Percentiles rank a stretch among this genome's conserved stretches.
These are phyloP conservation scores for Dasyornis broadbenti DNA, from an alignment of 2,113 vertebrate species.

Conservation along the genomic window DNA sequence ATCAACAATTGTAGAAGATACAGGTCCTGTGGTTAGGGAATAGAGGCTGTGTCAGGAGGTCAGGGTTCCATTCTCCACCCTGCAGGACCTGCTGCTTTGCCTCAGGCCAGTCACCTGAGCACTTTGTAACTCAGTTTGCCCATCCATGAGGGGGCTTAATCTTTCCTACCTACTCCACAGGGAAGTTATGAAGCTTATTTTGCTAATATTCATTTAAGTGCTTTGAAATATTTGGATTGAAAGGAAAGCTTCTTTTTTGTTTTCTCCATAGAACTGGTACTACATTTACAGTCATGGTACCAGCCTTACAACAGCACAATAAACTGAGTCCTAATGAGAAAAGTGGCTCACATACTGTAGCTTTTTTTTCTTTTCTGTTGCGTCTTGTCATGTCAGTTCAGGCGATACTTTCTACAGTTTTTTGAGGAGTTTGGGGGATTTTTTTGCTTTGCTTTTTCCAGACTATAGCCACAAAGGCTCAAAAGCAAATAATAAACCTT, in stretches of 20 bases:
- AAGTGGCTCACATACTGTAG: not conserved
- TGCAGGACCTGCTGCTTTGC: not conserved
- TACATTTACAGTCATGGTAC: not conserved
- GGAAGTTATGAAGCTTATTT: not conserved
- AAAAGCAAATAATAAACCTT: not conserved
- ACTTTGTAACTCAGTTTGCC: not conserved
- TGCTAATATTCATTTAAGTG: not conserved
- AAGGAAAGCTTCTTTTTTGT: not conserved
- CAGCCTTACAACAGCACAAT: not conserved
- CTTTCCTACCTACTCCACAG: not conserved
- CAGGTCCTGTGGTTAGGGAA: not conserved
- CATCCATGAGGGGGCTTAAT: not conserved
- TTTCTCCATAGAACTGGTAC: not conserved
- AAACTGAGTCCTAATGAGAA: not conserved
- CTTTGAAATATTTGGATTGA: not conserved
- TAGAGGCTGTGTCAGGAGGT: not conserved
- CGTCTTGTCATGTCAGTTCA: not conserved
- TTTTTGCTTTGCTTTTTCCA: not conserved
- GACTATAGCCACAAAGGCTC: not conserved
- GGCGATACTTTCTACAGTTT: not conserved
- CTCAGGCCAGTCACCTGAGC: not conserved
- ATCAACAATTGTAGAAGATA: rapidly evolving
- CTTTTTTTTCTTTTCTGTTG: not conserved
- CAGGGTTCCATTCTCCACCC: not conserved
- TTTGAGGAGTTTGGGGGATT: not conserved